Percentiles rank a stretch among this genome's conserved stretches.
Conservation (phyloP, 2,113 vertebrate genomes). For the Conger conger region DNA sequence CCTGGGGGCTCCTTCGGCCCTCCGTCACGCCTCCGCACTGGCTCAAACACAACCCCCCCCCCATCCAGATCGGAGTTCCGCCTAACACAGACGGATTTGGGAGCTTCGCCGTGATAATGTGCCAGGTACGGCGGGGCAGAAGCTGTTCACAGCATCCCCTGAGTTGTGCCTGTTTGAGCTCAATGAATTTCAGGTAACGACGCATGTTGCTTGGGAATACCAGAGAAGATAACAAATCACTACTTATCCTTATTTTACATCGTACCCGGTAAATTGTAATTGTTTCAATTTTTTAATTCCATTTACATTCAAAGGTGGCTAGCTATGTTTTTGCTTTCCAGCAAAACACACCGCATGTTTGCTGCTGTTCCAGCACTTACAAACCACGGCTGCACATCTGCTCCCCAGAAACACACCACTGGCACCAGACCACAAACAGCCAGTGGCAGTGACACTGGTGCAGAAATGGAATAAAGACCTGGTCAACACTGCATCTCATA, state of each 20-base stretch:
- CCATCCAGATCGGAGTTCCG: neutral
- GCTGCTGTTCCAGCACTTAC: neutral
- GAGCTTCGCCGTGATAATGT: neutral
- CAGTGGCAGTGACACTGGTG: neutral
- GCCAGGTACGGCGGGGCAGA: neutral
- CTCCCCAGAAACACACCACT: neutral
- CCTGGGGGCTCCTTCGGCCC: neutral
- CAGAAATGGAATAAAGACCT: neutral
- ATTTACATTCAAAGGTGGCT: neutral
- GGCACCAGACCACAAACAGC: neutral
- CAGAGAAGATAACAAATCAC: neutral
- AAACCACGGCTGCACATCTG: neutral
- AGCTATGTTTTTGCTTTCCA: neutral
- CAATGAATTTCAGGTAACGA: neutral
- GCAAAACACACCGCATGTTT: neutral
- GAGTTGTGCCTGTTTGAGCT: neutral
- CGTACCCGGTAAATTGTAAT: no score
- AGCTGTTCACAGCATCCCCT: neutral
- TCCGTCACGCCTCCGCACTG: neutral
- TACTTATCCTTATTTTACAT: neutral
- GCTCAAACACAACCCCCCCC: neutral
- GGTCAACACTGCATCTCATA: neutral
- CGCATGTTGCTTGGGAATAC: neutral
- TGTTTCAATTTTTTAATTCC: neutral
- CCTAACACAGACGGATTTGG: neutral